phyloP scores from a whole-genome alignment of 2,797 vertebrate species.

The Pangasius djambal region DNA sequence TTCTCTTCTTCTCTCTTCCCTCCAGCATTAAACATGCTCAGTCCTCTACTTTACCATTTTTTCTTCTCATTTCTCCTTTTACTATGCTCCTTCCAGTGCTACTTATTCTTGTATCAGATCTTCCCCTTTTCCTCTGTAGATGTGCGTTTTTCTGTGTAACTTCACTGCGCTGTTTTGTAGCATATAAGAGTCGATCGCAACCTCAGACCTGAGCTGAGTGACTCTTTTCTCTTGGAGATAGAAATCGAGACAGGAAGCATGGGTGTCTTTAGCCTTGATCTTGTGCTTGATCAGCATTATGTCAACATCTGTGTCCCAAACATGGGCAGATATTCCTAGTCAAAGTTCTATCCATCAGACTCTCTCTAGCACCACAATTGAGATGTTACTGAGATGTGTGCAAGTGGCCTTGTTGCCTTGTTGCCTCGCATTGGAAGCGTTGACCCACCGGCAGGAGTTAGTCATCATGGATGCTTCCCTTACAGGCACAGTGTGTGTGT shows the following conservation, averaged over 20 bases:
- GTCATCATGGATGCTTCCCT: neutral
- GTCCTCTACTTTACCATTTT: neutral
- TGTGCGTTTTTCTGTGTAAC: constrained; percentile 31
- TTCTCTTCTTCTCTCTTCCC: constrained; percentile 26
- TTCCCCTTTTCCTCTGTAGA: neutral
- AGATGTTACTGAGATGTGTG: neutral
- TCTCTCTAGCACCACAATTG: neutral
- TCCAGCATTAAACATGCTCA: constrained; percentile 39
- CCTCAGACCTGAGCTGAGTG: neutral
- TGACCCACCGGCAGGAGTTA: neutral
- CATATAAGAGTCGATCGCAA: neutral
- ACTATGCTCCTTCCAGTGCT: constrained; percentile 39
- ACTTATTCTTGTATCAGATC: constrained; percentile 15
- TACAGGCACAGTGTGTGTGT: neutral
- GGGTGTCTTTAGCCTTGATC: neutral
- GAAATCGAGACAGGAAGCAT: neutral
- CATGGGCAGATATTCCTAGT: neutral
- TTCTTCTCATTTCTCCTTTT: constrained; percentile 18
- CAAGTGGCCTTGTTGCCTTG: neutral
- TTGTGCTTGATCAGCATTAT: neutral
- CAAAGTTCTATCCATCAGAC: neutral
- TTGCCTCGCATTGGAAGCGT: neutral
- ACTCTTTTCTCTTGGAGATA: neutral
- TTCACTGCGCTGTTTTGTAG: neutral
- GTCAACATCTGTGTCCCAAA: neutral